These are phyloP conservation scores for Labroides dimidiatus DNA, from an alignment of 2,797 vertebrate genomes.

Conservation along the genomic window DNA sequence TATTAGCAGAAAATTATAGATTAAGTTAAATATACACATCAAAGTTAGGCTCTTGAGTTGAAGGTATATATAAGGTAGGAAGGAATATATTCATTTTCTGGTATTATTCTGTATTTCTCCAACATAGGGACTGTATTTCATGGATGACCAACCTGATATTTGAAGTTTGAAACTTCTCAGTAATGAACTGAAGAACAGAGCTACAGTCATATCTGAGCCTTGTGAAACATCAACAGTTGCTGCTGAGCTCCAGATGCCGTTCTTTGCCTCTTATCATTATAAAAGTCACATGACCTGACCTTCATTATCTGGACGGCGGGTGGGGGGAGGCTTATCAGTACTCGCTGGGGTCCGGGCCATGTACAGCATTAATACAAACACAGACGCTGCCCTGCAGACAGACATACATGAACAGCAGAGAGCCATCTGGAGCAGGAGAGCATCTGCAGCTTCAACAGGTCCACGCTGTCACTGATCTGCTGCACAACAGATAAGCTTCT, in stretches of 20 bases:
- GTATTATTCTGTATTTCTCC: too few relatives aligned
- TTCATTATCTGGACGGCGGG: constrained; percentile 35
- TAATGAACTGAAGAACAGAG: constrained; percentile 45
- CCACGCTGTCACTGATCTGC: constrained; percentile 53
- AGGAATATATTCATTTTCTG: too few relatives aligned
- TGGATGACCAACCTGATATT: constrained; percentile 26
- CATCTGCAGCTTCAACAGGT: constrained; percentile 67
- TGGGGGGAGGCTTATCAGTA: constrained; percentile 45
- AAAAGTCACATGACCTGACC: constrained; percentile 69
- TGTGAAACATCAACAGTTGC: constrained; percentile 70
- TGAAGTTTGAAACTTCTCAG: too few relatives aligned
- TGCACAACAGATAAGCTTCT: constrained; percentile 64
- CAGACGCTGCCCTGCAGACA: constrained; percentile 23
- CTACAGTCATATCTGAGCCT: constrained; percentile 27
- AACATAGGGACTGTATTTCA: neutral
- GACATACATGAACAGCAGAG: constrained; percentile 53
- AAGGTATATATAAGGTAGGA: too few relatives aligned
- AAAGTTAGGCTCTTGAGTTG: too few relatives aligned
- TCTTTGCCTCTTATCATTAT: constrained; percentile 56
- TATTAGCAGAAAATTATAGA: too few relatives aligned
- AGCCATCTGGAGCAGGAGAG: constrained; percentile 73
- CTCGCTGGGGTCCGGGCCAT: constrained; percentile 46
- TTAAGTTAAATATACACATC: too few relatives aligned
- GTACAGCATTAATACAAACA: constrained; percentile 61
- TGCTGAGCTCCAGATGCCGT: constrained; percentile 67